Evolutionary conservation across 2,113 vertebrate species (phyloP).

Genomic region (Athene noctua): DNA sequence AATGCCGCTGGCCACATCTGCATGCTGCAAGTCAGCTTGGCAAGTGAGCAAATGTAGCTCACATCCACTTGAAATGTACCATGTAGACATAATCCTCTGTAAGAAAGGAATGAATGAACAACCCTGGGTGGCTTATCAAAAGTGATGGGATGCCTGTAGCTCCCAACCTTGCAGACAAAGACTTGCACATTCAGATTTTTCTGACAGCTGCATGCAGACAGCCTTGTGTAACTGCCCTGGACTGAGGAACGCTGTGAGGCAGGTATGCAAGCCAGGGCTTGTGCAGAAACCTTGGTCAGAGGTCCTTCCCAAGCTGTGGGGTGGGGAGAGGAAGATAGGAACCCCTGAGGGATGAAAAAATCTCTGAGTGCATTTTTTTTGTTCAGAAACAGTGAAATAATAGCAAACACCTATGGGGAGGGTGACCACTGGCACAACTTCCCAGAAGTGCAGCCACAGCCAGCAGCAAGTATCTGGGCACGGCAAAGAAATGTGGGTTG

Average conservation of each 20-base stretch:
- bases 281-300: neutral
- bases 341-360: neutral
- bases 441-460: neutral
- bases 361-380: neutral
- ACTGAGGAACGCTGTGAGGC: rapidly evolving
- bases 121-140: neutral
- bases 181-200: neutral
- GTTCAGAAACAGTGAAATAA: neutral
- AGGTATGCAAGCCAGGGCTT: neutral
- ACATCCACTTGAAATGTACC: neutral
- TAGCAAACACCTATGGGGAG: neutral
- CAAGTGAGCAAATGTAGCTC: neutral
- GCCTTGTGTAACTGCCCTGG: neutral
- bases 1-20: rapidly evolving
- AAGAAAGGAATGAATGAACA: neutral
- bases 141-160: neutral
- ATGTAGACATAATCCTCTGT: neutral
- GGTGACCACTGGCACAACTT: rapidly evolving
- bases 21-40: neutral
- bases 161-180: neutral
- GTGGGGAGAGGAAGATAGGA: neutral
- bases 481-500: rapidly evolving
- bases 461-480: neutral
- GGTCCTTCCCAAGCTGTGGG: rapidly evolving
- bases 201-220: neutral